These are phyloP conservation scores for Habropoda laboriosa DNA, from an alignment of 1,140 invertebrate species.

Conservation along the genomic window DNA sequence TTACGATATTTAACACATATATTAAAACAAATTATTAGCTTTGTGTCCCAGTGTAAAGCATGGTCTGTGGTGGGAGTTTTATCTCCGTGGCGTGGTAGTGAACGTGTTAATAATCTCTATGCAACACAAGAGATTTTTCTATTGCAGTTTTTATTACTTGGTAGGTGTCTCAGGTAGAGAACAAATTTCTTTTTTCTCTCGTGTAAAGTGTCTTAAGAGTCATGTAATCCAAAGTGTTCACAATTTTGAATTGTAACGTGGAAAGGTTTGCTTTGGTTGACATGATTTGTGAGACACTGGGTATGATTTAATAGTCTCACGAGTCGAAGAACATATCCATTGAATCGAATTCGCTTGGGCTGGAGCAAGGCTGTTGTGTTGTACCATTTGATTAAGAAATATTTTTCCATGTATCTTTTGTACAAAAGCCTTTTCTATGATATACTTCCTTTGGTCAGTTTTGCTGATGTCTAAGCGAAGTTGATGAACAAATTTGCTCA, in stretches of 20 bases:
- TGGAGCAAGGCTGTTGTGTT: background rate
- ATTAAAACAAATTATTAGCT: too few species aligned
- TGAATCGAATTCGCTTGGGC: background rate
- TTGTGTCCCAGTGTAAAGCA: too few species aligned
- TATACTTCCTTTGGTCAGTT: background rate
- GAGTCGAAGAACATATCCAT: conserved; percentile 26
- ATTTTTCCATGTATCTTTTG: conserved; percentile 38
- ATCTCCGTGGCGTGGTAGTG: too few species aligned
- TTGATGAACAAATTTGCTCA: conserved; percentile 35
- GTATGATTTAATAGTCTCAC: background rate
- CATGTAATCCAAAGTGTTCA: background rate
- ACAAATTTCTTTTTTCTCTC: conserved; percentile 2
- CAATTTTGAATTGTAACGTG: too few species aligned
- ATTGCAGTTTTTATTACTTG: background rate
- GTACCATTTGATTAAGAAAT: conserved; percentile 16
- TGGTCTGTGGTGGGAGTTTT: too few species aligned
- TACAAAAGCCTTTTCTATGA: conserved; percentile 12
- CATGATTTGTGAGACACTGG: background rate
- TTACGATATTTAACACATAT: too few species aligned
- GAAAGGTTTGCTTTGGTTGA: background rate
- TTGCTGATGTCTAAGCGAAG: background rate
- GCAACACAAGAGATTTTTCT: background rate
- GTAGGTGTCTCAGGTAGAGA: conserved; percentile 5
- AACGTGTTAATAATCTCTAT: background rate
- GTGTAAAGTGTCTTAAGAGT: background rate